Evolutionary conservation across 2,888 invertebrate genomes (phyloP), one percentile per base, ranked within the genome.

Genomic region (Athrips mouffetella): DNA sequence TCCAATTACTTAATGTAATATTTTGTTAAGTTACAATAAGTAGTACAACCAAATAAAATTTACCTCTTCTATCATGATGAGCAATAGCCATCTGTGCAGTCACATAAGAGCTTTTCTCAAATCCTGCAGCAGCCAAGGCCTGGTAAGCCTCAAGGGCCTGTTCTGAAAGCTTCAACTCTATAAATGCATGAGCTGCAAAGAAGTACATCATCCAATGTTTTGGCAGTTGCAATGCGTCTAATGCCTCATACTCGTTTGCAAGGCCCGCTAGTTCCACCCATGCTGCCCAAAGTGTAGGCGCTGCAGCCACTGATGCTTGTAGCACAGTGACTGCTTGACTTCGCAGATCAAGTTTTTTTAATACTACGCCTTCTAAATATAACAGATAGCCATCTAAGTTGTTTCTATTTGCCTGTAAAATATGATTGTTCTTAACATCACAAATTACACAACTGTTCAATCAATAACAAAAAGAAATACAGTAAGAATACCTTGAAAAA

Each of bases 121-220:
- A 96, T 0, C 98, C 98, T 58, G 92, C 91, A 6, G 91, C 84
- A 56, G 92, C 92, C 30, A 98, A 83, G 48, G 91, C 91, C 62
- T 92, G 91, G 65, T 96, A 98, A 47, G 96, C 91, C 50, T 94
- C 93, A 21, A 98, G 79, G 0, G 97, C 96, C 79, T 98, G 96
- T 55, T 97, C 96, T 57, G 96, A 94, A 54, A 96, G 88, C 66
- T 98, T 95, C 45, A 98, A 89, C 73, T 98, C 97, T 47, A 98
- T 90, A 82, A 95, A 96, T 10, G 95, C 93, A 74, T 97, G 96
- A 0, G 94, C 98, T 52, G 95, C 89, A 77, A 98, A 99, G 70
- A 99, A 95, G 59, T 95, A 91, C 76, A 94, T 94, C 91, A 98
- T 96, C 98, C 98, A 99, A 78, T 97, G 97, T 58, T 93, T 92